Base-by-base conservation (phyloP, 2,888 invertebrate species). In the Bembecia ichneumoniformis region DNA sequence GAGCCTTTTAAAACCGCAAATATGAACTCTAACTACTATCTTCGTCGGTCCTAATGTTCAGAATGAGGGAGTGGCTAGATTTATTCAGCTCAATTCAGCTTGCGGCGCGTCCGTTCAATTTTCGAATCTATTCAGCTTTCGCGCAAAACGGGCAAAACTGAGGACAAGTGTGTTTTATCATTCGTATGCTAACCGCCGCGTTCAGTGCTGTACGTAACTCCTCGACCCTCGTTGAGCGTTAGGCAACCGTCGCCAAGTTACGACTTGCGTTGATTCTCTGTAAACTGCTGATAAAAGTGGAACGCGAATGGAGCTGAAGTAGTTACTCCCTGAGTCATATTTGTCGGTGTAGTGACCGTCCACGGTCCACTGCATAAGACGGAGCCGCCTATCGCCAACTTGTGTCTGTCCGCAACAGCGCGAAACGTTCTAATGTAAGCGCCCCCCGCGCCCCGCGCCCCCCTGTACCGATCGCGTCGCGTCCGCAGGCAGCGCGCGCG, bases 401-500 rank as follows among this genome's bases (percentile, higher is more conserved):
- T 64, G 58, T 60, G 62, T 60, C 62, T 68, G 63, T 68, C 65
- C 71, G 77, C 76, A 71, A 73, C 79, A 74, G 79, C 79, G 82
- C 81, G 82, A 77, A 77, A 75, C 82, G 81, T 80, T 77, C 78
- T 80, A 72, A 76, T 74, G 81, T 78, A 71, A 69, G 62, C 58
- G 46, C 49, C 11, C 44, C 44, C 44, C 40, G 16, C 5, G 15
- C 14, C 15, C 10, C 15, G 43, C 15, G 13, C 14, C 44, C 15
- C 40, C 44, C 16, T 15, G 16, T 17, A 44, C 44, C 44, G 44
- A 17, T 17, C 44, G 44, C 44, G 44, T 15, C 44, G 92, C 51
- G 59, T 91, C 62, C 68, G 73, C 73, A 71, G 76, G 73, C 74
- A 74, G 93, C 59, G 90, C 91, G 60, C 69, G 70, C 63, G 68